A percentile compares a stretch with the other conserved stretches of the same genome.
Conservation (phyloP, 2,888 invertebrate genomes). For the Plebejus anna region DNA sequence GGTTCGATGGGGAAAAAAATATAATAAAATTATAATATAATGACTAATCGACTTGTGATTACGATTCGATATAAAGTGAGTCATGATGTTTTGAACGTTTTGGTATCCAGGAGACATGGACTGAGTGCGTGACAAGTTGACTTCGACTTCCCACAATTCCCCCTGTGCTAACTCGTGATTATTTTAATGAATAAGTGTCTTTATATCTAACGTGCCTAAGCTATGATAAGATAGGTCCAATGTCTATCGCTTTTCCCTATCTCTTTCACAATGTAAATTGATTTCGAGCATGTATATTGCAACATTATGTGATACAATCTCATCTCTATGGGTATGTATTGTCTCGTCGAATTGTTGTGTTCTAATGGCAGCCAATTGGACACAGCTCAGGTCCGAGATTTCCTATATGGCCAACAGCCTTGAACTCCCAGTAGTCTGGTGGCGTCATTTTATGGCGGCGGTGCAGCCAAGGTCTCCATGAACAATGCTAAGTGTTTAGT, state of each 20-base stretch:
- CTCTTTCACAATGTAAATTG: slow-evolving; percentile 1
- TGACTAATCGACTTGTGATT: background rate
- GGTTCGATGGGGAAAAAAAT: background rate
- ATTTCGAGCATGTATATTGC: slow-evolving; percentile 16
- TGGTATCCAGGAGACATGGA: background rate
- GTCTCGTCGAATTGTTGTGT: background rate
- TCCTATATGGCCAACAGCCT: slow-evolving; percentile 24
- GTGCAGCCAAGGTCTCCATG: slow-evolving; percentile 22
- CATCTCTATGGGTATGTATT: background rate
- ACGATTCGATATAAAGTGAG: background rate
- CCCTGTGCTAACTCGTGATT: background rate
- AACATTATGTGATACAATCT: background rate
- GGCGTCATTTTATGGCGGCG: slow-evolving; percentile 20
- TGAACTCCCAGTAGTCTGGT: slow-evolving; percentile 35
- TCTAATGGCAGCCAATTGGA: slow-evolving; percentile 19
- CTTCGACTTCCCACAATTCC: background rate
- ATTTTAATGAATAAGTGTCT: background rate
- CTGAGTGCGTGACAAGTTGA: background rate
- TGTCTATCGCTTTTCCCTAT: background rate
- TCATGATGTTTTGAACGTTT: background rate
- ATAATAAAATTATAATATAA: no score
- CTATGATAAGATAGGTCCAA: background rate
- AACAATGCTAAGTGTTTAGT: slow-evolving; percentile 24
- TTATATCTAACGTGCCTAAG: background rate
- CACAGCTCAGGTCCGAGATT: slow-evolving; percentile 7